Evolutionary conservation across 2,888 invertebrate species (phyloP), one percentile per base, ranked within the genome.

Genomic region (Cremastinae sp.): DNA sequence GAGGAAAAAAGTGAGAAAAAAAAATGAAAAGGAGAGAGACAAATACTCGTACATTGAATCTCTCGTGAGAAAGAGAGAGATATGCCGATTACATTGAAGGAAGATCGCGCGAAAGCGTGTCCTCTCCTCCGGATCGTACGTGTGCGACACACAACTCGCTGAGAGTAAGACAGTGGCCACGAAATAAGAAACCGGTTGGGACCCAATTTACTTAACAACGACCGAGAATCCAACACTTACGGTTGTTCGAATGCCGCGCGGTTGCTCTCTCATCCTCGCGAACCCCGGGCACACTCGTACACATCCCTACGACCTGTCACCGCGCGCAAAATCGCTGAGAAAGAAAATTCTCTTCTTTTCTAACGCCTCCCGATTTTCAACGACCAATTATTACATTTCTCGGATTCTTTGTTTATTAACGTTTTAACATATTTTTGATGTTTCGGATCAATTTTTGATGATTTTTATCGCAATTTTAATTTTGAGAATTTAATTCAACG

Each of bases 191-290:
- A 89, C 89, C 89, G 89, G 89, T 89, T 89, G 84, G 87, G 74
- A 86, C 85, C 89, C 89, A 89, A 89, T 89, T 89, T 89, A 89
- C 89, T 89, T 89, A 89, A 89, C 89, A 89, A 89, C 89, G 87
- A 82, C 83, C 84, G 89, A 85, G 89, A 89, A 89, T 89, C 84
- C 89, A 88, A 88, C 88, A 89, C 88, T 89, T 88, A 85, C 87
- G 88, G 85, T 83, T 88, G 86, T 86, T 82, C 84, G 81, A 80
- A 80, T 77, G 78, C 78, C 74, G 66, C 73, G 28, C 28, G 73
- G 69, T 69, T 65, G 75, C 75, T 77, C 75, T 77, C 75, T 43
- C 61, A 12, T 35, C 55, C 59, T 35, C 56, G 59, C 22, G 55
- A 53, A 37, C 74, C 51, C 37, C 41, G 28, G 64, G 64, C 28